Evolutionary conservation across 2,113 vertebrate species (phyloP).

Genomic region (Noctilio leporinus): DNA sequence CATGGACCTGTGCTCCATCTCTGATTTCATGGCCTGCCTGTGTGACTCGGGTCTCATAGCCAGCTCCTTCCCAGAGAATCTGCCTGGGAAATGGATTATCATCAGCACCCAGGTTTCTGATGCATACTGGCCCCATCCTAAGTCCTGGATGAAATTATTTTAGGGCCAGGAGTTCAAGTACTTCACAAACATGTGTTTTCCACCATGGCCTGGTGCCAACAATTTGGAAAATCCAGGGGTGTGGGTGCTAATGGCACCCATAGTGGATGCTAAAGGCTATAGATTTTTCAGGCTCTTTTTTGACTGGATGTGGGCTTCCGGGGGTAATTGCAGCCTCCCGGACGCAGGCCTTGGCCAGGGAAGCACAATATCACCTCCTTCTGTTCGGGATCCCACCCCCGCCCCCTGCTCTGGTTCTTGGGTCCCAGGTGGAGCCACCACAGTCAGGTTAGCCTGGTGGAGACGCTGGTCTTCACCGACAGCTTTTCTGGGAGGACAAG

Average conservation of each 20-base stretch:
- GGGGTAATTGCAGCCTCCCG: not conserved
- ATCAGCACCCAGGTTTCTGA: not conserved
- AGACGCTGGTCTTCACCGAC: not conserved
- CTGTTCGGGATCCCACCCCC: too few relatives aligned
- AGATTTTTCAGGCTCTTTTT: not conserved
- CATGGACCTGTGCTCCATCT: too few relatives aligned
- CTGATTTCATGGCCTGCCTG: too few relatives aligned
- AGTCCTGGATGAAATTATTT: not conserved
- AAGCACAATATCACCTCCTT: not conserved
- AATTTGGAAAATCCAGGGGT: not conserved
- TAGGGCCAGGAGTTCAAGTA: not conserved
- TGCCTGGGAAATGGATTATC: not conserved
- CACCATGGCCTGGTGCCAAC: not conserved
- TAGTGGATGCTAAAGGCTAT: not conserved
- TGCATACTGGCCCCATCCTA: not conserved
- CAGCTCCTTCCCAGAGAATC: not conserved
- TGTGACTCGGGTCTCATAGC: not conserved
- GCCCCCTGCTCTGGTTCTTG: not conserved
- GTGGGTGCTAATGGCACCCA: not conserved
- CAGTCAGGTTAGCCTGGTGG: not conserved
- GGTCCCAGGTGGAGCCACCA: not conserved
- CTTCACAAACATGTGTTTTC: not conserved
- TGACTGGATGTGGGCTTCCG: not conserved
- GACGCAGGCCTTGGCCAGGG: not conserved
- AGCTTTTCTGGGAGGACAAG: not conserved